Percentiles rank a stretch among this genome's conserved stretches.
Evolutionary conservation across 2,797 vertebrate genomes (phyloP).

Genomic region (Chaunax sp.): DNA sequence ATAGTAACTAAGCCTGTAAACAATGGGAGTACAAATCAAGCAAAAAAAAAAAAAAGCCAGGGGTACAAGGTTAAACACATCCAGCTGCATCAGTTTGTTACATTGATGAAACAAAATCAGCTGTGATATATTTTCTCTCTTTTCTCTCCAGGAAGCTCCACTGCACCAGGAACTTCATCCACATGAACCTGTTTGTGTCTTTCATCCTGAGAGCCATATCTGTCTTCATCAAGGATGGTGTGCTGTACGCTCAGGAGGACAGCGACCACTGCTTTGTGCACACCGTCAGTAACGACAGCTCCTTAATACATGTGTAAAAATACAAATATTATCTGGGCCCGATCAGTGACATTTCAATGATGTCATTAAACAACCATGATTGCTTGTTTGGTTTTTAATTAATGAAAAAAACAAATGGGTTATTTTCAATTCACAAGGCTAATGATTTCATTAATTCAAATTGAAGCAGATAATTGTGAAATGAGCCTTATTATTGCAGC

Average conservation of each 20-base stretch:
- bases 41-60: not conserved
- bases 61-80: not conserved
- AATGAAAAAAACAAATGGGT: not conserved
- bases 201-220: conserved; percentile 98
- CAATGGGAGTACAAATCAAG: not conserved
- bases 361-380: not conserved
- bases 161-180: conserved; percentile 98
- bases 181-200: conserved; percentile 98
- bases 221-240: conserved; percentile 97
- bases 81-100: not conserved
- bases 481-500: conserved; percentile 23
- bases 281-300: conserved; percentile 65
- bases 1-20: too few relatives aligned
- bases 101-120: not conserved
- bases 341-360: not conserved
- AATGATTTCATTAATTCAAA: conserved; percentile 30
- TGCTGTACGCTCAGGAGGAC: conserved; percentile 93
- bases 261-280: conserved; percentile 90
- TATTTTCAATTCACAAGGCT: conserved; percentile 9
- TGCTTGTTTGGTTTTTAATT: conserved; percentile 15
- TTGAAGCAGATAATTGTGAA: conserved; percentile 25
- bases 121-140: not conserved
- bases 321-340: not conserved
- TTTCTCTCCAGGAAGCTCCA: conserved; percentile 90
- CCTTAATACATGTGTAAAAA: not conserved